A percentile compares a stretch with the other conserved stretches of the same genome.
Conservation (phyloP, 2,113 vertebrate species). For the Esox niger region DNA sequence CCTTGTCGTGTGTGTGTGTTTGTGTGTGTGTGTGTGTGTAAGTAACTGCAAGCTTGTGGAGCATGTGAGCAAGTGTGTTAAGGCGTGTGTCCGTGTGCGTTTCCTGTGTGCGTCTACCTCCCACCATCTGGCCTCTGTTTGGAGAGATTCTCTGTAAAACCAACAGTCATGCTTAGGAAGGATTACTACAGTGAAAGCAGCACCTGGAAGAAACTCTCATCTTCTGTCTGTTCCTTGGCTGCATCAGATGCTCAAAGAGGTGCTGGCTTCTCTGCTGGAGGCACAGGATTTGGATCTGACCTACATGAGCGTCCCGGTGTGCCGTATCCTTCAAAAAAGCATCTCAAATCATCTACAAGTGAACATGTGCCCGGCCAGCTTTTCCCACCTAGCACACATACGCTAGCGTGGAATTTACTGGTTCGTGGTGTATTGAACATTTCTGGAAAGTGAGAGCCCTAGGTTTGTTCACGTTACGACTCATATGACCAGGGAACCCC, state of each 20-base stretch:
- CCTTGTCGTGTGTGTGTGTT: slow-evolving; percentile 15
- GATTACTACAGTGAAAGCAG: slow-evolving; percentile 67
- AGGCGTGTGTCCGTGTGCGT: neutral
- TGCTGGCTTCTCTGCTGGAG: slow-evolving; percentile 62
- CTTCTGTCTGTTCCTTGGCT: slow-evolving; percentile 42
- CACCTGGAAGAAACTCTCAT: slow-evolving; percentile 63
- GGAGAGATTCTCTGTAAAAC: slow-evolving; percentile 65
- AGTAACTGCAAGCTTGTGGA: too few species aligned
- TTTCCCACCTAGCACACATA: slow-evolving; percentile 1
- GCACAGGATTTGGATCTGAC: slow-evolving; percentile 64
- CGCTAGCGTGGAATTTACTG: neutral
- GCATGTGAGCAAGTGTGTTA: neutral
- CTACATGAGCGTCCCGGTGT: slow-evolving; percentile 64
- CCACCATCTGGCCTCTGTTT: slow-evolving; percentile 66
- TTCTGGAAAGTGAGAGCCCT: too few species aligned
- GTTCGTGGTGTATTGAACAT: too few species aligned
- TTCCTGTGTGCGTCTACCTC: slow-evolving; percentile 33
- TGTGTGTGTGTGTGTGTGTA: slow-evolving; percentile 2
- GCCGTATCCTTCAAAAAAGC: slow-evolving; percentile 47
- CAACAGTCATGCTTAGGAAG: slow-evolving; percentile 65
- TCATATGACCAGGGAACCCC: too few species aligned
- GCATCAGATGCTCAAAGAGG: slow-evolving; percentile 59
- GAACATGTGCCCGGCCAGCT: slow-evolving; percentile 40
- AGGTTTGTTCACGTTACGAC: too few species aligned
- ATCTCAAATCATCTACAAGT: slow-evolving; percentile 29